A percentile compares a stretch with the other conserved stretches of the same genome.
These are phyloP conservation scores for Gryon sp. DNA, from an alignment of 1,140 invertebrate species.

Conservation along the genomic window DNA sequence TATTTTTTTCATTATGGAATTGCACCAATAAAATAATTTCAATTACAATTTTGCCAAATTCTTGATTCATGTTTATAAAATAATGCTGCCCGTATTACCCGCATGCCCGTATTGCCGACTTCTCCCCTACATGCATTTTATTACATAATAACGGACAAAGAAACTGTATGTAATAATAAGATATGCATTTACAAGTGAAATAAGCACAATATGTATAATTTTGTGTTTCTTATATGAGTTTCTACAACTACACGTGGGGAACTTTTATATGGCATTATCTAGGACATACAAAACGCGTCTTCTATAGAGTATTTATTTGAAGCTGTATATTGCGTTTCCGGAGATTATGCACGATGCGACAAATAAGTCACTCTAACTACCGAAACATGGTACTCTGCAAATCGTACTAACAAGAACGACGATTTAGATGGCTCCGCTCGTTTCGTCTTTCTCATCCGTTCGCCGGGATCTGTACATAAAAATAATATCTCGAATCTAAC, in stretches of 20 bases:
- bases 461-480: constrained; percentile 27
- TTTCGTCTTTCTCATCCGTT: constrained; percentile 52
- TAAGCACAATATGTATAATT: not conserved
- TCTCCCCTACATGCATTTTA: no score
- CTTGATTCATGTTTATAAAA: no score
- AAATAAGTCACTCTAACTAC: constrained; percentile 65
- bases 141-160: no score
- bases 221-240: not conserved
- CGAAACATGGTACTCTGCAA: constrained; percentile 62
- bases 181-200: not conserved
- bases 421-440: constrained; percentile 66
- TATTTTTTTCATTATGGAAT: no score
- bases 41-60: no score
- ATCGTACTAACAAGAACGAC: constrained; percentile 69
- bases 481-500: constrained; percentile 33
- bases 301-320: constrained; percentile 45
- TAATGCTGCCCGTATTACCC: no score
- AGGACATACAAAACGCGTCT: constrained; percentile 14
- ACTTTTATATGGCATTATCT: constrained; percentile 11
- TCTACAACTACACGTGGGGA: not conserved
- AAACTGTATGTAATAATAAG: no score
- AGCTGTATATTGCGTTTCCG: constrained; percentile 37
- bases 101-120: no score
- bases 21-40: no score
- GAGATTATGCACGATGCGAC: constrained; percentile 60